Evolutionary conservation across 1,140 invertebrate genomes (phyloP).

Genomic region (Carcinoscorpius rotundicauda): DNA sequence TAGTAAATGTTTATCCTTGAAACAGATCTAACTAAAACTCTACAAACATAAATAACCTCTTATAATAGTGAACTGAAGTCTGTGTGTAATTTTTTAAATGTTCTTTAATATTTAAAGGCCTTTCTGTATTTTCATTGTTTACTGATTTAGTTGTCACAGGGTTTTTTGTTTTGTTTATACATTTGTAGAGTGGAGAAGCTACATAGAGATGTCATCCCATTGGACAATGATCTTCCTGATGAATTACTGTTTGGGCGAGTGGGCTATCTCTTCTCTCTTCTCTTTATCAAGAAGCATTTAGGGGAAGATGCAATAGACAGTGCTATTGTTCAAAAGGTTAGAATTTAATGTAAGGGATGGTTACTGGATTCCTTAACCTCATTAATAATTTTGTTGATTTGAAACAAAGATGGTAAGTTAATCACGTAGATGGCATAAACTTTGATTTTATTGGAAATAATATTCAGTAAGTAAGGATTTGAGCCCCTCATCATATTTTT

Average conservation of each 20-base stretch:
- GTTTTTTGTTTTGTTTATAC: background rate
- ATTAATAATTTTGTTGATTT: too few relatives aligned
- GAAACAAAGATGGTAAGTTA: too few relatives aligned
- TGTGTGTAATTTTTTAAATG: slow-evolving; percentile 1
- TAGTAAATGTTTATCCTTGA: too few relatives aligned
- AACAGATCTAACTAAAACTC: too few relatives aligned
- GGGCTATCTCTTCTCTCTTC: slow-evolving; percentile 66
- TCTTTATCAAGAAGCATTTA: slow-evolving; percentile 55
- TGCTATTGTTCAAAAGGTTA: slow-evolving; percentile 27
- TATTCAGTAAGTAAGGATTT: too few relatives aligned
- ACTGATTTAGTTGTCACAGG: background rate
- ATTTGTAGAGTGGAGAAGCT: slow-evolving; percentile 26
- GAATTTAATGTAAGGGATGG: too few relatives aligned
- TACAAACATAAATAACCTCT: too few relatives aligned
- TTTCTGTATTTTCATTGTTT: background rate
- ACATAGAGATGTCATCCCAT: slow-evolving; percentile 15
- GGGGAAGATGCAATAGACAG: slow-evolving; percentile 26
- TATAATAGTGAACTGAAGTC: too few relatives aligned
- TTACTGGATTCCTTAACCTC: too few relatives aligned
- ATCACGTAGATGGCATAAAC: too few relatives aligned
- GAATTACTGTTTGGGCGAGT: slow-evolving; percentile 71
- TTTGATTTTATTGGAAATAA: too few relatives aligned
- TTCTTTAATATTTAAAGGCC: slow-evolving; percentile 5
- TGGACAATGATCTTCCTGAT: slow-evolving; percentile 45
- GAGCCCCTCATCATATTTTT: too few relatives aligned